Percentiles rank a stretch among this genome's conserved stretches.
These are phyloP conservation scores for Agelas oroides DNA, from an alignment of 37 sponge, comb jelly and placozoan genomes.

Conservation along the genomic window DNA sequence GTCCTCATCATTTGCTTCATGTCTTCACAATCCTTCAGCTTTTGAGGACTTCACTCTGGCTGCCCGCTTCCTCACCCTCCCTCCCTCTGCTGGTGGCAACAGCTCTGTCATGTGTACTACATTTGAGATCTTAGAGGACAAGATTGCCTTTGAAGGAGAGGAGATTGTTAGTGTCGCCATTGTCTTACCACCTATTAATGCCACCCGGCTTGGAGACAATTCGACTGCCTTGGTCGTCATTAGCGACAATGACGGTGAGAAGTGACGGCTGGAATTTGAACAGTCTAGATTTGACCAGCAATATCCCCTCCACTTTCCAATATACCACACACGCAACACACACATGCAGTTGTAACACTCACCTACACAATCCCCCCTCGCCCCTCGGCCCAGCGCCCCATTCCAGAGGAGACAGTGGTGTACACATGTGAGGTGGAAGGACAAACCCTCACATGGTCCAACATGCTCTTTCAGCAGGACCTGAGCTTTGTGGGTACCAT, in stretches of 20 bases:
- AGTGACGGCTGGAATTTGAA: not conserved
- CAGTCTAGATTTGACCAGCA: not conserved
- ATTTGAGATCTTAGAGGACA: constrained; percentile 24
- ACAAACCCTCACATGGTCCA: constrained; percentile 2
- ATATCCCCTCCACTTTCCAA: no score
- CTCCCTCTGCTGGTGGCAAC: not conserved
- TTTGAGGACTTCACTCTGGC: constrained; percentile 7
- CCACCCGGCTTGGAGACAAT: not conserved
- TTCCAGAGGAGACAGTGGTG: constrained; percentile 44
- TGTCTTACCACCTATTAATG: no score
- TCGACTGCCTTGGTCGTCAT: not conserved
- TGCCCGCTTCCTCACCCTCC: not conserved
- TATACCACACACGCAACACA: no score
- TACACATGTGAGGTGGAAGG: constrained; percentile 37
- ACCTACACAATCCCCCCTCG: not conserved
- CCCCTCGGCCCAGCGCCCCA: constrained; percentile 33
- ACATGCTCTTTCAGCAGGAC: not conserved
- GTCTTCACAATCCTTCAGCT: not conserved
- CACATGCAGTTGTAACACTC: constrained; percentile 10
- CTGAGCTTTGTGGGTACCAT: not conserved
- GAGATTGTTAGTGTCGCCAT: not conserved
- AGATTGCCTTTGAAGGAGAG: constrained; percentile 35
- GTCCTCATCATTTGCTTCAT: not conserved
- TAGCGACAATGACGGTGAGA: constrained; percentile 35
- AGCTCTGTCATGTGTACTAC: not conserved